Conservation (phyloP, 2,888 invertebrate species). For the Archips xylosteana region DNA sequence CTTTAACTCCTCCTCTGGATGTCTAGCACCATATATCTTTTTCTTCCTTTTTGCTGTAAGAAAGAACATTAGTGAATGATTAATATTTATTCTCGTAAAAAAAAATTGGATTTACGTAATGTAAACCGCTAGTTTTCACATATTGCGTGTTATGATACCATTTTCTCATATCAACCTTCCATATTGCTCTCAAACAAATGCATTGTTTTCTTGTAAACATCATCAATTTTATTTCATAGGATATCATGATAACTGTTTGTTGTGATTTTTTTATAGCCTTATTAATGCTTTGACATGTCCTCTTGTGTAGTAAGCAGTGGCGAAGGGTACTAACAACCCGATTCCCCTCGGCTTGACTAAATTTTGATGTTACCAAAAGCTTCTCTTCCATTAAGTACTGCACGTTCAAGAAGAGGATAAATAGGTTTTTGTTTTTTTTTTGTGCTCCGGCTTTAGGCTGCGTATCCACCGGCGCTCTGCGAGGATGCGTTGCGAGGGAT, state of each 20-base stretch:
- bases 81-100: not conserved
- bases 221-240: slow-evolving; percentile 15
- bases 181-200: slow-evolving; percentile 1
- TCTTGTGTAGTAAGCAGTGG: not conserved
- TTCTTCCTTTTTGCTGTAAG: not conserved
- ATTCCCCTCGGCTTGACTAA: too few species aligned
- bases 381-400: too few species aligned
- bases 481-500: too few species aligned
- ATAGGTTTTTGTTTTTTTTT: too few species aligned
- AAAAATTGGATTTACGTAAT: not conserved
- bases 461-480: too few species aligned
- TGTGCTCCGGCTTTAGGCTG: too few species aligned
- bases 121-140: not conserved
- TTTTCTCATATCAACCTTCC: slow-evolving; percentile 5
- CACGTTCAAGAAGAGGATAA: too few species aligned
- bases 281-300: slow-evolving; percentile 13
- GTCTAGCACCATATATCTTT: not conserved
- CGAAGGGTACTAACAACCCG: too few species aligned
- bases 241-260: slow-evolving; percentile 13
- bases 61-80: not conserved
- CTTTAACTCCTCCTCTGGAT: not conserved
- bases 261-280: slow-evolving; percentile 5
- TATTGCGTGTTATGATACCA: slow-evolving; percentile 3
- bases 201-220: slow-evolving; percentile 9
- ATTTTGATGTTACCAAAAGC: too few species aligned